Percentiles rank a stretch among this genome's conserved stretches.
Evolutionary conservation across 2,797 vertebrate species (phyloP).

Genomic region (Kryptolebias ocellatus): DNA sequence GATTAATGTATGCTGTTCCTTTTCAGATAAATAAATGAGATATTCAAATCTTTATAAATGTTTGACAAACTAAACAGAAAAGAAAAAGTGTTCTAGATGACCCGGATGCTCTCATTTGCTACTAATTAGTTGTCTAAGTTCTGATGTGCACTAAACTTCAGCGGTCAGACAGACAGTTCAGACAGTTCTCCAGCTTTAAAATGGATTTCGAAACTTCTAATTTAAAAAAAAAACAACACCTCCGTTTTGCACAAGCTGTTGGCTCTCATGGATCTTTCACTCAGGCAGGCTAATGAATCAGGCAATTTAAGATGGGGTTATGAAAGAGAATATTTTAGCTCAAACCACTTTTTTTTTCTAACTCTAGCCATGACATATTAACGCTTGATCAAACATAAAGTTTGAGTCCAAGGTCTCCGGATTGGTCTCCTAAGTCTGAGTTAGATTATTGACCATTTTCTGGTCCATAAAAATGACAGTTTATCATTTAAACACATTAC

Average conservation of each 20-base stretch:
- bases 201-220: not conserved
- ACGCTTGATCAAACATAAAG: no score
- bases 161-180: not conserved
- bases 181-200: not conserved
- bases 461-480: no score
- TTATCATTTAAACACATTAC: no score
- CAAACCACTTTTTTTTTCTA: not conserved
- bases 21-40: not conserved
- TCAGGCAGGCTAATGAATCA: no score
- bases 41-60: not conserved
- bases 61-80: not conserved
- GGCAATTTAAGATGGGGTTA: not conserved
- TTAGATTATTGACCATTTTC: no score
- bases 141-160: not conserved
- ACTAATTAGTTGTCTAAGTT: no score
- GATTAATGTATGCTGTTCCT: not conserved
- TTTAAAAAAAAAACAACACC: not conserved
- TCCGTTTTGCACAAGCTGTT: not conserved
- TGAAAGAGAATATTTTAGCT: not conserved
- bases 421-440: no score
- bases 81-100: no score
- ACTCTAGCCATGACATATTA: no score
- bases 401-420: no score
- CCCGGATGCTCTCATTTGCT: no score
- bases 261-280: not conserved